These are phyloP conservation scores for Prietella phreatophila DNA, from an alignment of 2,113 vertebrate genomes.

Conservation along the genomic window DNA sequence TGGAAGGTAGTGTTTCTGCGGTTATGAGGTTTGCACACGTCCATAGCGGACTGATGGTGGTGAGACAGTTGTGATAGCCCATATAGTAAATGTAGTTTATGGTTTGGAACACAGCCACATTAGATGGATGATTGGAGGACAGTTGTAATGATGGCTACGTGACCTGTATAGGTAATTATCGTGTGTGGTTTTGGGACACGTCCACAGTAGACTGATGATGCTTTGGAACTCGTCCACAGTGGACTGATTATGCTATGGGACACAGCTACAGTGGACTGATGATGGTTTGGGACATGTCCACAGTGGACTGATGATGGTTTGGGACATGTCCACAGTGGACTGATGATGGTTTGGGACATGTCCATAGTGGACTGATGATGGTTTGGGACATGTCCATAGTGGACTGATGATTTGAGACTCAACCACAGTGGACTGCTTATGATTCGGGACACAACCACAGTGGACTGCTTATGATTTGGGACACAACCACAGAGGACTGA, in stretches of 20 bases:
- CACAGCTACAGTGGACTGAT: no score
- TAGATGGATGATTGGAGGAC: not conserved
- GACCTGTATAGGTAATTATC: not conserved
- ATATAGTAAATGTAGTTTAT: not conserved
- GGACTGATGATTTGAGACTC: not conserved
- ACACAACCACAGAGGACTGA: not conserved
- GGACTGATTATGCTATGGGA: no score
- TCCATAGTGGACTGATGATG: not conserved
- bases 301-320: no score
- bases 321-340: not conserved
- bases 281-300: no score
- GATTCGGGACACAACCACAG: not conserved
- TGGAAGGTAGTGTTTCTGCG: no score
- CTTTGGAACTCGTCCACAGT: not conserved
- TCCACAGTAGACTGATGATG: not conserved
- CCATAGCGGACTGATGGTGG: not conserved
- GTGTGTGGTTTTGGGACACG: not conserved
- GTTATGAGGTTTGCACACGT: not conserved
- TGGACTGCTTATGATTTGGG: not conserved
- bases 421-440: not conserved
- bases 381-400: not conserved
- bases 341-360: not conserved
- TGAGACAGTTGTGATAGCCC: not conserved
- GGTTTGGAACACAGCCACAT: not conserved
- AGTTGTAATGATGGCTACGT: not conserved